Conservation (phyloP, 2,888 invertebrate species). For the Drosophila lacicola region DNA sequence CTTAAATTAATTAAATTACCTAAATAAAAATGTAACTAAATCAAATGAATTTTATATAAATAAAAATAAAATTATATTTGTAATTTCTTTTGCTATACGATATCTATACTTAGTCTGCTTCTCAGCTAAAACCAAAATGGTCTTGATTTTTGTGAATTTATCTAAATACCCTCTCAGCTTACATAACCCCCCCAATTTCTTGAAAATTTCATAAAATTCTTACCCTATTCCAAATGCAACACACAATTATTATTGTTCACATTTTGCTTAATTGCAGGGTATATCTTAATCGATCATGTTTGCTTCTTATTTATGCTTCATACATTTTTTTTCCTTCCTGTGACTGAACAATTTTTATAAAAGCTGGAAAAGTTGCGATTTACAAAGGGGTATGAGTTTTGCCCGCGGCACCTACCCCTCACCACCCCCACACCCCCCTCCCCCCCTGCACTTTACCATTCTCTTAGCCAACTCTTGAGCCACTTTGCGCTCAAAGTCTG, state of each 20-base stretch:
- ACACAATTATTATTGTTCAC: too few relatives aligned
- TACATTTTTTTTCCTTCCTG: conserved; percentile 6
- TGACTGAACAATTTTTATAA: conserved; percentile 54
- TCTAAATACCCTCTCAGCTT: not conserved
- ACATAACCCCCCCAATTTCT: too few relatives aligned
- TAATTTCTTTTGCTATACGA: too few relatives aligned
- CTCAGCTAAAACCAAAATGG: too few relatives aligned
- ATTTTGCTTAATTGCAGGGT: not conserved
- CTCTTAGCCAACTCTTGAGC: conserved; percentile 15
- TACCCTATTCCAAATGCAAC: not conserved
- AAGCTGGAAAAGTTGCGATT: conserved; percentile 60
- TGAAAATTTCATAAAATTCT: too few relatives aligned
- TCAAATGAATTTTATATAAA: too few relatives aligned
- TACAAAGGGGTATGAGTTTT: conserved; percentile 5
- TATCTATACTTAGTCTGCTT: too few relatives aligned
- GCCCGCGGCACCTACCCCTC: not conserved
- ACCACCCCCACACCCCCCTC: not conserved
- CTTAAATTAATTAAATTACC: too few relatives aligned
- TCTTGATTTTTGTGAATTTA: too few relatives aligned
- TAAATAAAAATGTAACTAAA: too few relatives aligned
- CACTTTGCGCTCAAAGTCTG: conserved; percentile 12
- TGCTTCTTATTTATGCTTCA: too few relatives aligned
- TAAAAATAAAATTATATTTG: too few relatives aligned
- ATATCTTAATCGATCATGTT: not conserved
- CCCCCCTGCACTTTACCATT: not conserved